Conservation (phyloP, 2,888 invertebrate genomes). For the Euclidia mi region DNA sequence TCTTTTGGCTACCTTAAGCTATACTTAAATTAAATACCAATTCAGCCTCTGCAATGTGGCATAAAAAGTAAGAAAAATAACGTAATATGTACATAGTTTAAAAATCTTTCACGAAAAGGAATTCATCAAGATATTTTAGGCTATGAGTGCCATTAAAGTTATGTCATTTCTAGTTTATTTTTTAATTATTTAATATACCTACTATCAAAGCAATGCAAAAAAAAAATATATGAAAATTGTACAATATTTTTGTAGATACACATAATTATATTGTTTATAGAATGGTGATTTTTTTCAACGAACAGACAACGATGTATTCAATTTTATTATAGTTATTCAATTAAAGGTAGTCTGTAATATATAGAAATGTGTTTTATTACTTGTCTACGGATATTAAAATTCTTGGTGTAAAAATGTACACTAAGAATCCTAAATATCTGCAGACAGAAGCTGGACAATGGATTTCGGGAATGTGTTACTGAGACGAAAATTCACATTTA, state of each 20-base stretch:
- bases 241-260: constrained; percentile 57
- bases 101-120: constrained; percentile 24
- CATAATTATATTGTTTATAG: constrained; percentile 31
- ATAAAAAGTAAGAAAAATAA: constrained; percentile 12
- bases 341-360: constrained; percentile 52
- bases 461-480: no score
- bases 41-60: background rate
- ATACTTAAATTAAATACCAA: no score
- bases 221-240: constrained; percentile 34
- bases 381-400: background rate
- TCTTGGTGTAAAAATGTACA: no score
- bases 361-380: constrained; percentile 15
- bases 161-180: constrained; percentile 70
- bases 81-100: constrained; percentile 50
- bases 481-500: no score
- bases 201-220: constrained; percentile 40
- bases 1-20: constrained; percentile 8
- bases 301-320: constrained; percentile 60
- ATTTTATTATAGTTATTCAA: constrained; percentile 54
- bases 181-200: constrained; percentile 53
- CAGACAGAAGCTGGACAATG: no score
- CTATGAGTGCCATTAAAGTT: constrained; percentile 87
- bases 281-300: constrained; percentile 50
- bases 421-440: no score
- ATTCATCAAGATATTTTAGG: constrained; percentile 77